phyloP scores from a whole-genome alignment of 2,113 vertebrate genomes.

The Ursus arctos region DNA sequence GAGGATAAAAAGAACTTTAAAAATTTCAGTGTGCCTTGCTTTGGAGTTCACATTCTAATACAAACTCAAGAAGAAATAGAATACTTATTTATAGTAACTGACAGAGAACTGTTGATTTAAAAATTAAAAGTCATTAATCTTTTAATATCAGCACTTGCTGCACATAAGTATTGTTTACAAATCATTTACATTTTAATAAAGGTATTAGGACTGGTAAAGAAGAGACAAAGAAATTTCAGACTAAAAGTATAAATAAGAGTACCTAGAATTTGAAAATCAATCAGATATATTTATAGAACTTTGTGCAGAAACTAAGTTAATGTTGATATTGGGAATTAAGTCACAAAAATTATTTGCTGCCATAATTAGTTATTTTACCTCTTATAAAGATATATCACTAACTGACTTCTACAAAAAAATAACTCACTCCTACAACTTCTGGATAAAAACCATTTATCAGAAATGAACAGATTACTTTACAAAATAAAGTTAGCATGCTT shows the following conservation, averaged over 20 bases:
- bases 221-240: background rate
- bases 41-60: constrained; percentile 28
- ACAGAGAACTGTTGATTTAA: background rate
- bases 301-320: constrained; percentile 4
- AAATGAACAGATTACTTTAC: background rate
- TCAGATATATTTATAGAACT: background rate
- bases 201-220: background rate
- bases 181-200: background rate
- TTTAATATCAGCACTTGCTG: constrained; percentile 34
- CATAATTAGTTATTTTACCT: background rate
- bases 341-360: background rate
- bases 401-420: background rate
- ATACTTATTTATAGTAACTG: constrained; percentile 1
- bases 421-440: background rate
- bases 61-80: background rate
- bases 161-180: background rate
- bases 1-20: constrained; percentile 68
- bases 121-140: background rate
- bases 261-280: constrained; percentile 17
- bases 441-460: background rate
- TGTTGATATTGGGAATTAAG: background rate
- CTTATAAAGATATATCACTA: background rate
- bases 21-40: constrained; percentile 18
- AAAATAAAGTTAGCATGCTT: background rate
- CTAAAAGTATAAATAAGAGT: constrained; percentile 24